A percentile compares a stretch with the other conserved stretches of the same genome.
Evolutionary conservation across 2,113 vertebrate species (phyloP).

Genomic region (Gobiocypris rarus): DNA sequence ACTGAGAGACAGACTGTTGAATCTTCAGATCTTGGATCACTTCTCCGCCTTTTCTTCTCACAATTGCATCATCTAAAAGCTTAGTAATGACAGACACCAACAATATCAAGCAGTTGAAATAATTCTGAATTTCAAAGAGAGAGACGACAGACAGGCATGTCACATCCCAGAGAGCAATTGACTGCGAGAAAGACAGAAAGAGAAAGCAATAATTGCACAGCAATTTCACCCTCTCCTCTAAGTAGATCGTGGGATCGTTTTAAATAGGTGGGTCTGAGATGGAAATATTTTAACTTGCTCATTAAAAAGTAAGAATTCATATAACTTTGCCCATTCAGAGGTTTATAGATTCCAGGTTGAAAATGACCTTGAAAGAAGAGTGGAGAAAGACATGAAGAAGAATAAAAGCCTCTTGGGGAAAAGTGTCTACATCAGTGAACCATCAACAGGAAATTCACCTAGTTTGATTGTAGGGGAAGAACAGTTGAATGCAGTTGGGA

Average conservation of each 20-base stretch:
- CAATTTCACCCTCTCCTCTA: constrained; percentile 71
- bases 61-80: constrained; percentile 20
- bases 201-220: constrained; percentile 63
- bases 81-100: constrained; percentile 16
- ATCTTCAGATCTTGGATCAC: neutral
- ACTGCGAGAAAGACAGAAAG: neutral
- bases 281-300: constrained; percentile 75
- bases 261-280: constrained; percentile 73
- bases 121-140: constrained; percentile 24
- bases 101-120: constrained; percentile 15
- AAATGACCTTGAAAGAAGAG: constrained; percentile 73
- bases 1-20: neutral
- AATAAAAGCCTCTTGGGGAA: constrained; percentile 61
- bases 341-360: constrained; percentile 81
- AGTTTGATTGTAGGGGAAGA: neutral
- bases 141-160: constrained; percentile 7
- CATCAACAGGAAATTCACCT: constrained; percentile 3
- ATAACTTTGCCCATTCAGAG: constrained; percentile 79
- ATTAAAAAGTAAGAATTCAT: constrained; percentile 82
- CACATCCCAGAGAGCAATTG: constrained; percentile 18
- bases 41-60: neutral
- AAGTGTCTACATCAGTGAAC: constrained; percentile 26
- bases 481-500: neutral
- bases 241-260: constrained; percentile 70
- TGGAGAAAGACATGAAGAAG: constrained; percentile 60